These are phyloP conservation scores for Pyrocephalus nanus DNA, from an alignment of 2,797 vertebrate species.

Conservation along the genomic window DNA sequence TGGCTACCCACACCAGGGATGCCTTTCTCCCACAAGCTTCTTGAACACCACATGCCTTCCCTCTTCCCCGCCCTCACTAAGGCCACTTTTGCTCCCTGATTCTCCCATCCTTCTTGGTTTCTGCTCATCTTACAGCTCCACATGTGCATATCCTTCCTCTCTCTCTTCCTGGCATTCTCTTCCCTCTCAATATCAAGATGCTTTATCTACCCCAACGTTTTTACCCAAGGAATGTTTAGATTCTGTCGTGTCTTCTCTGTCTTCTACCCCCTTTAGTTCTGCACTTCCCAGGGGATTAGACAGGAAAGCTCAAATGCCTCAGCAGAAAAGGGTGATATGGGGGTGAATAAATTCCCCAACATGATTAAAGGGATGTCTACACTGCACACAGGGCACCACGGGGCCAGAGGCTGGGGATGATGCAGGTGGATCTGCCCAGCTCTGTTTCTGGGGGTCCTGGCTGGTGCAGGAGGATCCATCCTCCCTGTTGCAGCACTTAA, in stretches of 20 bases:
- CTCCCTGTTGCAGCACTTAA: neutral
- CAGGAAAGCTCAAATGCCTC: neutral
- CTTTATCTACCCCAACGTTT: neutral
- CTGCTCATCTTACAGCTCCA: neutral
- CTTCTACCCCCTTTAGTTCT: neutral
- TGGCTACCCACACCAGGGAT: neutral
- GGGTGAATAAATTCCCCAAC: neutral
- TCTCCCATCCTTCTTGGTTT: neutral
- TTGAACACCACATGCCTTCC: neutral
- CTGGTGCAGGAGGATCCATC: neutral
- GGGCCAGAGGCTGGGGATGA: neutral
- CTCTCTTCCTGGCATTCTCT: neutral
- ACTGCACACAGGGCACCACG: neutral
- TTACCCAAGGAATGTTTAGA: fast-evolving
- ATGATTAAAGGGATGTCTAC: neutral
- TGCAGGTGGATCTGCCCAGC: neutral
- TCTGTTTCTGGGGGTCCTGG: neutral
- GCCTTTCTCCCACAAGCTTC: neutral
- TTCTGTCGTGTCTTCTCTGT: neutral
- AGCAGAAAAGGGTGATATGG: neutral
- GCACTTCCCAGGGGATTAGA: neutral
- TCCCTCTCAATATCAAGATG: neutral
- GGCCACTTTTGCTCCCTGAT: neutral
- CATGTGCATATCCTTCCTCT: neutral
- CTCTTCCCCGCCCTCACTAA: neutral